These are phyloP conservation scores for Epicampocera succincta DNA, from an alignment of 2,888 invertebrate species.

Conservation along the genomic window DNA sequence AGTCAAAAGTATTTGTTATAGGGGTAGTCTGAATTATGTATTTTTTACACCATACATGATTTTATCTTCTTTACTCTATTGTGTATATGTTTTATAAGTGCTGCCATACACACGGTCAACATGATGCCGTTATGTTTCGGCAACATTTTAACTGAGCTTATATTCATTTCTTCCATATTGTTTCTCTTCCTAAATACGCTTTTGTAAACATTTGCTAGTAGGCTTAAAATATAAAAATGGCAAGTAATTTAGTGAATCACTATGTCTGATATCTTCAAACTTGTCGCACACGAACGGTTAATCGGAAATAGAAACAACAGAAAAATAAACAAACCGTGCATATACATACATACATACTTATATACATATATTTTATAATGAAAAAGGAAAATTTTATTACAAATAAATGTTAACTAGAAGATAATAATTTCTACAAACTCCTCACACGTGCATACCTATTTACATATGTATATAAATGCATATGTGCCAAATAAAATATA, in stretches of 20 bases:
- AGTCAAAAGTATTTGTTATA: no score
- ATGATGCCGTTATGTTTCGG: no score
- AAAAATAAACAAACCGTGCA: not conserved
- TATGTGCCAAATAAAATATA: slow-evolving; percentile 44
- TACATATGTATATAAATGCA: not conserved
- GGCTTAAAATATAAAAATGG: slow-evolving; percentile 51
- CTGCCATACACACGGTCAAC: no score
- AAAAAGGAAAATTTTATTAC: not conserved
- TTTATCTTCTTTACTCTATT: no score
- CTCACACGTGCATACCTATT: no score
- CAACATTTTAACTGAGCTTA: not conserved
- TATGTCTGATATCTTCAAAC: slow-evolving; percentile 53
- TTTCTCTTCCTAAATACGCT: slow-evolving; percentile 3
- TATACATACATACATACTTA: not conserved
- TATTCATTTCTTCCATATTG: not conserved
- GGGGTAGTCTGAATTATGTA: no score
- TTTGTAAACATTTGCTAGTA: slow-evolving; percentile 26
- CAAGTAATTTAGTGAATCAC: slow-evolving; percentile 51
- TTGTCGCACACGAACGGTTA: slow-evolving; percentile 25
- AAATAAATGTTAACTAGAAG: no score
- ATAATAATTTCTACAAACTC: no score
- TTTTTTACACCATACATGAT: no score
- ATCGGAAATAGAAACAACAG: slow-evolving; percentile 8
- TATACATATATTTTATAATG: slow-evolving; percentile 5
- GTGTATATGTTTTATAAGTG: no score